phyloP scores from a whole-genome alignment of 2,113 vertebrate species.

The Scophthalmus maximus region DNA sequence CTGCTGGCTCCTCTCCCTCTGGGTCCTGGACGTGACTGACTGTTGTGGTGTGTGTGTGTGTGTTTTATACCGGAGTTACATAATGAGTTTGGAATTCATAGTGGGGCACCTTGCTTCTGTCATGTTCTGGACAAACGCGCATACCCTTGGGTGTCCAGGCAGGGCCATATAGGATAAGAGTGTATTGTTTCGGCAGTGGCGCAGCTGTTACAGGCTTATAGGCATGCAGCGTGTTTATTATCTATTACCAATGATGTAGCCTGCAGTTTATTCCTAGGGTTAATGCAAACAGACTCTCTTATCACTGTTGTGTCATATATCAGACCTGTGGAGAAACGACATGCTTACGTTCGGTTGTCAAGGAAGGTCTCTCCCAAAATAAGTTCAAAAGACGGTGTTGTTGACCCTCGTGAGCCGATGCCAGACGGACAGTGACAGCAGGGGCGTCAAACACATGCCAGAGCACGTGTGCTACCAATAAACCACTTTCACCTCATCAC shows the following conservation, averaged over 20 bases:
- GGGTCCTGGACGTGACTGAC: constrained; percentile 5
- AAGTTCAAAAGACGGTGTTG: constrained; percentile 63
- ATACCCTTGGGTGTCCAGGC: constrained; percentile 54
- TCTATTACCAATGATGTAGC: constrained; percentile 16
- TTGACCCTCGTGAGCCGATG: constrained; percentile 49
- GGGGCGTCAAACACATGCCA: constrained; percentile 62
- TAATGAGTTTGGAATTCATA: constrained; percentile 68
- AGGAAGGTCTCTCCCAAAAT: constrained; percentile 73
- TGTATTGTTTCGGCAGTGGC: constrained; percentile 58
- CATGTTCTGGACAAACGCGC: constrained; percentile 45
- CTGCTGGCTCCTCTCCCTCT: neutral
- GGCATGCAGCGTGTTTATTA: constrained; percentile 39
- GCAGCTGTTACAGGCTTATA: constrained; percentile 71
- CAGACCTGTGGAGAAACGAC: constrained; percentile 1
- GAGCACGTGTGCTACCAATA: constrained; percentile 50
- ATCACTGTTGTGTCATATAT: neutral
- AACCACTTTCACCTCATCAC: constrained; percentile 6
- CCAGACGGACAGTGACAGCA: constrained; percentile 68
- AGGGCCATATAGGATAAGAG: constrained; percentile 20
- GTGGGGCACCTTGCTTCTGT: constrained; percentile 69
- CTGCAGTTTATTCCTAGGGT: constrained; percentile 9
- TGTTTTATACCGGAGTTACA: constrained; percentile 70
- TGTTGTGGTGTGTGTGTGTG: constrained; percentile 18
- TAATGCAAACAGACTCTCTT: neutral
- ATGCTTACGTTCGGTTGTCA: constrained; percentile 40